A percentile compares a stretch with the other conserved stretches of the same genome.
phyloP scores from a whole-genome alignment of 2,113 vertebrate species.

The Aphelocoma coerulescens region DNA sequence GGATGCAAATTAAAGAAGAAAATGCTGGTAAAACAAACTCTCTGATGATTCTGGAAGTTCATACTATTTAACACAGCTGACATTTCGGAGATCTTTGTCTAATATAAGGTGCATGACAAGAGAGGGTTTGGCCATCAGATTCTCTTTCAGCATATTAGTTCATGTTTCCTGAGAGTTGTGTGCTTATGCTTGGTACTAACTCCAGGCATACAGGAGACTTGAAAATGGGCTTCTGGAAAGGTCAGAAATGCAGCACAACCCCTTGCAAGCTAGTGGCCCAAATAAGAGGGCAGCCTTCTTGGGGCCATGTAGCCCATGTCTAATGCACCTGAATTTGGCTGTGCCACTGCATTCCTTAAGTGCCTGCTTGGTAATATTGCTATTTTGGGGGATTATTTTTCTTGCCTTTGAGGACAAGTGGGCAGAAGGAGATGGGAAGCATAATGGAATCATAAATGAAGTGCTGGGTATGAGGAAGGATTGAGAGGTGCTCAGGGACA shows the following conservation, averaged over 20 bases:
- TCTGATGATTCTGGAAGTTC: background rate
- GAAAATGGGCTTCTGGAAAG: background rate
- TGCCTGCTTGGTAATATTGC: background rate
- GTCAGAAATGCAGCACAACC: background rate
- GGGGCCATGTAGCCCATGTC: accelerated
- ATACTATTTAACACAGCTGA: accelerated
- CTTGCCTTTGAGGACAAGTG: background rate
- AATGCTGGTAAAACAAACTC: background rate
- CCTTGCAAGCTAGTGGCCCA: background rate
- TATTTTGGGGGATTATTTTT: background rate
- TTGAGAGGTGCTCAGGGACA: background rate
- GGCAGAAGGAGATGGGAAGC: background rate
- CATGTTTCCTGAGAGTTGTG: background rate
- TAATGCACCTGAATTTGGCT: background rate
- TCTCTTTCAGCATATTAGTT: background rate
- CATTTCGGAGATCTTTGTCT: background rate
- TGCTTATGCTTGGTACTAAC: background rate
- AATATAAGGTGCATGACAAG: accelerated
- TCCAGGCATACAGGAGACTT: background rate
- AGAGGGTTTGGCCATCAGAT: background rate
- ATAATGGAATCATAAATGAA: background rate
- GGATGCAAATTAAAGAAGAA: background rate
- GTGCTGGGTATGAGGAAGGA: background rate
- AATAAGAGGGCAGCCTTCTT: background rate
- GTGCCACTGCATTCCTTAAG: background rate